These are phyloP conservation scores for Corythaixoides concolor DNA, from an alignment of 2,113 vertebrate species.

Conservation along the genomic window DNA sequence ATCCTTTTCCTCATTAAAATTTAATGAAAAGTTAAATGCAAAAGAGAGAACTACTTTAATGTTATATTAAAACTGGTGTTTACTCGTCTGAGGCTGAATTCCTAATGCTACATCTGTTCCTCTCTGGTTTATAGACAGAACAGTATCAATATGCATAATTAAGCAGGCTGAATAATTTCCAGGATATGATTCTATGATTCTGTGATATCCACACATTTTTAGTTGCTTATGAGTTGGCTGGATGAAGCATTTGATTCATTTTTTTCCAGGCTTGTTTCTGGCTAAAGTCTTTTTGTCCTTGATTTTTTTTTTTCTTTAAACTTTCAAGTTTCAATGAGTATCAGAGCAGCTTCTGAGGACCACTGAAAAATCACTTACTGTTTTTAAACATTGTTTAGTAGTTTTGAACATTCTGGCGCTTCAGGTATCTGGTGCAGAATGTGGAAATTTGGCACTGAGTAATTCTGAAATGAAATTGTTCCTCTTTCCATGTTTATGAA, in stretches of 20 bases:
- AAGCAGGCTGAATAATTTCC: background rate
- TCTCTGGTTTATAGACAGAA: background rate
- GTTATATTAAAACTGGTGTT: background rate
- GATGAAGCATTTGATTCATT: background rate
- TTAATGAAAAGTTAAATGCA: background rate
- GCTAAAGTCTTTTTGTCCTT: background rate
- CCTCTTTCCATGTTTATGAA: accelerated
- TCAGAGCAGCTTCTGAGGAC: background rate
- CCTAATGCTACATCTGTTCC: background rate
- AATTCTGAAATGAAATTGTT: background rate
- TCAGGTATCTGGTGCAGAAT: background rate
- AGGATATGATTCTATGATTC: background rate
- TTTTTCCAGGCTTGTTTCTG: background rate
- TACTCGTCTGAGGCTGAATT: background rate
- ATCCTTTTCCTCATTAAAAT: background rate
- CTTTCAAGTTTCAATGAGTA: background rate
- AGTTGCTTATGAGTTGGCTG: background rate
- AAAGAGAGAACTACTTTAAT: background rate
- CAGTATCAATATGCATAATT: background rate
- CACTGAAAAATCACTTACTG: background rate
- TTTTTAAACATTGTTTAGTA: background rate
- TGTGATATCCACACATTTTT: background rate
- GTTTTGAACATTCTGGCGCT: background rate
- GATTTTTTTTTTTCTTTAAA: background rate
- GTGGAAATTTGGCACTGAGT: background rate